A percentile compares a stretch with the other conserved stretches of the same genome.
phyloP scores from a whole-genome alignment of 1,140 invertebrate species.

The Chironomus striatipennis region DNA sequence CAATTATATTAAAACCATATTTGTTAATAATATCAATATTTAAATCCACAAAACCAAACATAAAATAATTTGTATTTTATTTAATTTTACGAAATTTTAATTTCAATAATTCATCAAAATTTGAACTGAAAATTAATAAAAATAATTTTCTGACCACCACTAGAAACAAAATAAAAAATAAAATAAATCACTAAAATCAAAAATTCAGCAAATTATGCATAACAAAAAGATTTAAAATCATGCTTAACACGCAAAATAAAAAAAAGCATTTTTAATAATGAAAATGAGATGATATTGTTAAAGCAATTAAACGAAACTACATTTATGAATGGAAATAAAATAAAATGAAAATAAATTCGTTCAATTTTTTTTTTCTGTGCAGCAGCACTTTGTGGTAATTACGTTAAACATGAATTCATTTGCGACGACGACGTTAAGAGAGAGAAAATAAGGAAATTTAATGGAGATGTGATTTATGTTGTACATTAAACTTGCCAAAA shows the following conservation, averaged over 20 bases:
- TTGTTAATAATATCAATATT: too few species aligned
- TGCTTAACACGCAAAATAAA: neutral
- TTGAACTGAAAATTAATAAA: too few species aligned
- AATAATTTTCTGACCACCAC: too few species aligned
- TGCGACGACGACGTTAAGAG: neutral
- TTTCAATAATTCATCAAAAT: too few species aligned
- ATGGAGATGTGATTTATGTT: conserved; percentile 10
- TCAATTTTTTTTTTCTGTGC: neutral
- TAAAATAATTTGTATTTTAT: too few species aligned
- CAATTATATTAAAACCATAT: too few species aligned
- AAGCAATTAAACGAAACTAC: neutral
- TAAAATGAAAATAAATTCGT: neutral
- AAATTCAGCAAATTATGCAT: neutral
- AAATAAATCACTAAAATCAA: too few species aligned
- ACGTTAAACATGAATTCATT: conserved; percentile 8
- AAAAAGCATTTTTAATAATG: neutral
- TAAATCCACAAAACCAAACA: too few species aligned
- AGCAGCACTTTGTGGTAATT: neutral
- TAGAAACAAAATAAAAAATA: too few species aligned
- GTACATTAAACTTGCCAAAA: conserved; percentile 12
- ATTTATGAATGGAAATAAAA: neutral
- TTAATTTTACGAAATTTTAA: too few species aligned
- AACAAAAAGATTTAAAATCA: neutral
- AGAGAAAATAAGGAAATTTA: neutral
- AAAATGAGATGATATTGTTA: conserved; percentile 8